Percentiles rank a stretch among this genome's conserved stretches.
Evolutionary conservation across 2,113 vertebrate genomes (phyloP).

Genomic region (Campylomormyrus tamandua): DNA sequence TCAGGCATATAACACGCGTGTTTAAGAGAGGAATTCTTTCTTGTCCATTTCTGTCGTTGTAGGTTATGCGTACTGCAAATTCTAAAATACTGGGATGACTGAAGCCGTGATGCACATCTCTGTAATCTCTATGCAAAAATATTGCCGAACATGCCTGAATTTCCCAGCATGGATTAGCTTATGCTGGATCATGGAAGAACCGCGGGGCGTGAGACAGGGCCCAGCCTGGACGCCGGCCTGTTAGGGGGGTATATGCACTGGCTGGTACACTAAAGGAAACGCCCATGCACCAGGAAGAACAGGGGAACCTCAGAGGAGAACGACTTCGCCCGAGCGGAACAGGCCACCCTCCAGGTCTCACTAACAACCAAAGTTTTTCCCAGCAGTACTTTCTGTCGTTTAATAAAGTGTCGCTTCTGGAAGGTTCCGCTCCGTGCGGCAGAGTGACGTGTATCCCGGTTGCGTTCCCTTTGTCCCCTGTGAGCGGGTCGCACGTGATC

Average conservation of each 20-base stretch:
- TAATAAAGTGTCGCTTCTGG: neutral
- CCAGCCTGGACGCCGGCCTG: neutral
- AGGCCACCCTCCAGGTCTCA: neutral
- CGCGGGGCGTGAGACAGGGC: neutral
- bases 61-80: neutral
- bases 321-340: neutral
- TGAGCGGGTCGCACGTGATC: neutral
- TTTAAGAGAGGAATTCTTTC: neutral
- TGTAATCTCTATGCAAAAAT: neutral
- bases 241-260: neutral
- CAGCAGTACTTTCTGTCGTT: slow-evolving; percentile 8
- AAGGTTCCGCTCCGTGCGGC: neutral
- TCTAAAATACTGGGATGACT: neutral
- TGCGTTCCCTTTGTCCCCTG: neutral
- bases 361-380: slow-evolving; percentile 12
- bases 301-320: neutral
- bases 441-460: neutral
- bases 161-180: neutral
- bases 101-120: neutral
- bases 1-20: neutral
- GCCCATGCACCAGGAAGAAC: neutral
- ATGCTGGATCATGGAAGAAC: neutral
- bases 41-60: neutral
- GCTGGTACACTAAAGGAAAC: neutral
- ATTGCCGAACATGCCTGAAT: neutral